phyloP scores from a whole-genome alignment of 2,888 invertebrate species.

The Nemotelus nigrinus region DNA sequence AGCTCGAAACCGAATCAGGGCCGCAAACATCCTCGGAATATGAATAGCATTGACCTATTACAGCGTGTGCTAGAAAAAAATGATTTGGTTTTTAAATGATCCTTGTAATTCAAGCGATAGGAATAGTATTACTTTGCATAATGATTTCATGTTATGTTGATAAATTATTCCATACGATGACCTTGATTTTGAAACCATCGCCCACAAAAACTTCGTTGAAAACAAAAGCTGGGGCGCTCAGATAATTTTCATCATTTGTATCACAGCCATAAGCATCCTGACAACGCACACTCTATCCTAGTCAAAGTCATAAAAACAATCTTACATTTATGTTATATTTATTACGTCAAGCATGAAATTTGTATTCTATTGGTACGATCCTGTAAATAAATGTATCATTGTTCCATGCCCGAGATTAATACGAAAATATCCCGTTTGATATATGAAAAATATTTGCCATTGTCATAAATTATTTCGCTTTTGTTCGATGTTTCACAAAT shows the following conservation, averaged over 20 bases:
- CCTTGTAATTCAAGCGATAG: too few relatives aligned
- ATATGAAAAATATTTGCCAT: constrained; percentile 52
- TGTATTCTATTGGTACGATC: constrained; percentile 51
- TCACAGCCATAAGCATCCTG: neutral
- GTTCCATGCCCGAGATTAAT: constrained; percentile 48
- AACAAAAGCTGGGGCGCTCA: too few relatives aligned
- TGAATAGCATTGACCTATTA: neutral
- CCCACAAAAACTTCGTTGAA: too few relatives aligned
- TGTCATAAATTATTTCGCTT: constrained; percentile 50
- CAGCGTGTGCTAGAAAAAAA: constrained; percentile 6
- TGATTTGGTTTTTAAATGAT: neutral
- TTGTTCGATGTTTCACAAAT: constrained; percentile 33
- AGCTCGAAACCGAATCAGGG: constrained; percentile 10
- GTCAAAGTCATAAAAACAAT: neutral
- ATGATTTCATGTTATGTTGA: too few relatives aligned
- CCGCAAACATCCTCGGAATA: constrained; percentile 24
- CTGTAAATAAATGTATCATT: constrained; percentile 49
- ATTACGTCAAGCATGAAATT: constrained; percentile 43
- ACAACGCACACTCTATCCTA: neutral
- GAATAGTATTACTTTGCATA: too few relatives aligned
- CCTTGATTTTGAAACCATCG: too few relatives aligned
- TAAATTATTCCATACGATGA: too few relatives aligned
- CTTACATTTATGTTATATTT: constrained; percentile 36
- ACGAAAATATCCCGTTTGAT: constrained; percentile 49
- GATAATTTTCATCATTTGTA: too few relatives aligned